phyloP scores from a whole-genome alignment of 2,888 invertebrate genomes.

The Heliconius hortense region DNA sequence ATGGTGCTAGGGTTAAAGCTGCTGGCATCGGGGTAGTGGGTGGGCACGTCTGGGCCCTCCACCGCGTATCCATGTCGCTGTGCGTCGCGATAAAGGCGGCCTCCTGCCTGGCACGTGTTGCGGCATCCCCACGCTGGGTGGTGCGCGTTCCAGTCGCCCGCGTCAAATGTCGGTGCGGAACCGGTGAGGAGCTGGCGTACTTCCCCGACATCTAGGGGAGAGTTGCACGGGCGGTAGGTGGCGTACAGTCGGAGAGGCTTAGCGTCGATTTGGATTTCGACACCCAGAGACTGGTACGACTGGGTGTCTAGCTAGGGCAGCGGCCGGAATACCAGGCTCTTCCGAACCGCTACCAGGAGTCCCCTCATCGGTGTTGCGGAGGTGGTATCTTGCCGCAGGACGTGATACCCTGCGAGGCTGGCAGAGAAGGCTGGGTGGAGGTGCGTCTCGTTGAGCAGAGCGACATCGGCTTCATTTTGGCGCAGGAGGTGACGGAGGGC shows the following conservation, averaged over 20 bases:
- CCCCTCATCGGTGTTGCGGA: neutral
- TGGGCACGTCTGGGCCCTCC: slow-evolving; percentile 34
- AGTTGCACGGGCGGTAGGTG: too few relatives aligned
- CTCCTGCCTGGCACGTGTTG: neutral
- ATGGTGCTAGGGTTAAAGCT: slow-evolving; percentile 22
- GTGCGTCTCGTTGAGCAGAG: neutral
- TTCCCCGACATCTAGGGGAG: neutral
- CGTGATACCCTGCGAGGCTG: neutral
- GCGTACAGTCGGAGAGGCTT: too few relatives aligned
- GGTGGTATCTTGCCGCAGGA: neutral
- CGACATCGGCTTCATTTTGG: neutral
- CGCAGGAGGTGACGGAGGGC: neutral
- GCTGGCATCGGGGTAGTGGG: slow-evolving; percentile 5
- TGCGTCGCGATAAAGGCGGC: slow-evolving; percentile 30
- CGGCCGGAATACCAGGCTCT: slow-evolving; percentile 30
- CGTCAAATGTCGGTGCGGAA: slow-evolving; percentile 15
- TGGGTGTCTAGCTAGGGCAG: neutral
- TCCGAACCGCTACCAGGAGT: slow-evolving; percentile 29
- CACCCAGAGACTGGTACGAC: slow-evolving; percentile 25
- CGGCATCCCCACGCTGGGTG: slow-evolving; percentile 38
- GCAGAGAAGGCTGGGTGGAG: neutral
- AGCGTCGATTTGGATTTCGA: slow-evolving; percentile 18
- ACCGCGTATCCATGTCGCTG: slow-evolving; percentile 29
- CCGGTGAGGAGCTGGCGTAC: slow-evolving; percentile 3
- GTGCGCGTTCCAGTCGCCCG: slow-evolving; percentile 37